Conservation (phyloP, 2,113 vertebrate genomes). For the Onychorhynchus coronatus region DNA sequence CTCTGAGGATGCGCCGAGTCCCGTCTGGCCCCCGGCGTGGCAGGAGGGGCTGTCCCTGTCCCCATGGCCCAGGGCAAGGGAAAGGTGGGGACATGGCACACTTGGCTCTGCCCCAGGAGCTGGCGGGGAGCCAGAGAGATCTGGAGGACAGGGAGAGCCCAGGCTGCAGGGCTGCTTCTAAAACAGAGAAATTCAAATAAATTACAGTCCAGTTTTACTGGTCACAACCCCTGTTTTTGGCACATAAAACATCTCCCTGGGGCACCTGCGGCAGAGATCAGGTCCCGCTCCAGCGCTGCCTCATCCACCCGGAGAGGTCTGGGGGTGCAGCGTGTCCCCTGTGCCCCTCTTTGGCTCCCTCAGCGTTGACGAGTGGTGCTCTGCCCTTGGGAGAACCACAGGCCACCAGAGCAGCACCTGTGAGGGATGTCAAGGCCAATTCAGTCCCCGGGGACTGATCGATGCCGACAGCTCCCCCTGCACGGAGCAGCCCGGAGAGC, state of each 20-base stretch:
- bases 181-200: background rate
- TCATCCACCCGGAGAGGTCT: rapidly evolving
- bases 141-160: background rate
- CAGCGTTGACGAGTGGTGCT: background rate
- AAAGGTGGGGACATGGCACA: background rate
- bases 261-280: rapidly evolving
- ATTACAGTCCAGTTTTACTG: background rate
- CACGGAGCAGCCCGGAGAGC: background rate
- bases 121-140: background rate
- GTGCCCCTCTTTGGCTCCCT: background rate
- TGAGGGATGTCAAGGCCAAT: background rate
- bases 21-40: rapidly evolving
- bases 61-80: background rate
- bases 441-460: background rate
- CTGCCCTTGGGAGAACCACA: background rate
- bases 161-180: background rate
- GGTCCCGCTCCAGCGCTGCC: background rate
- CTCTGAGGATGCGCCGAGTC: background rate
- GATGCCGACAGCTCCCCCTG: background rate
- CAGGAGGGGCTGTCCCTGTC: slow-evolving; percentile 1
- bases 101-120: background rate
- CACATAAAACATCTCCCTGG: rapidly evolving
- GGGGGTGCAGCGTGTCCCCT: background rate
- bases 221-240: background rate
- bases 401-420: background rate